phyloP scores from a whole-genome alignment of 1,140 invertebrate genomes.

The Myzus persicae region DNA sequence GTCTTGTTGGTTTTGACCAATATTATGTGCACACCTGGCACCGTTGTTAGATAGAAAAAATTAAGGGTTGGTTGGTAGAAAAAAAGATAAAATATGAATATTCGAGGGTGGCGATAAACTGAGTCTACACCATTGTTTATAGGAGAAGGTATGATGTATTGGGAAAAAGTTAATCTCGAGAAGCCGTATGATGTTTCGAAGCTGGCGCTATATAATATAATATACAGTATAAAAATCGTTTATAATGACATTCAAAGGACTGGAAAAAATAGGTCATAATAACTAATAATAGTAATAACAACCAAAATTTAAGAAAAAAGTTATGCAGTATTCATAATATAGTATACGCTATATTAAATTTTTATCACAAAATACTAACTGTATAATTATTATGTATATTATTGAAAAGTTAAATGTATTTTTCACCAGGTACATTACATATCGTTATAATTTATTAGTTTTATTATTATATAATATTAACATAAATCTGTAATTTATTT shows the following conservation, averaged over 20 bases:
- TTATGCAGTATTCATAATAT: background rate
- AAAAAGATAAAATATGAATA: background rate
- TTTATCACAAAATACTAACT: background rate
- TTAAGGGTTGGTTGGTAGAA: background rate
- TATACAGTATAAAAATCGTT: background rate
- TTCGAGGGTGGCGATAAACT: background rate
- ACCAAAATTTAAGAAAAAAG: background rate
- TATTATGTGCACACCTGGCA: background rate
- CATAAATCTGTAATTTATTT: background rate
- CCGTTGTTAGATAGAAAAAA: background rate
- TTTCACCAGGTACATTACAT: background rate
- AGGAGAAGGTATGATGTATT: background rate
- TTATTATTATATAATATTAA: background rate
- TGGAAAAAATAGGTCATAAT: background rate
- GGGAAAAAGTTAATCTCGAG: background rate
- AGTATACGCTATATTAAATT: background rate
- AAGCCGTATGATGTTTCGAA: too few species aligned
- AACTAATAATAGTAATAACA: background rate
- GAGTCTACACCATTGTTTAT: background rate
- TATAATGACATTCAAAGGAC: background rate
- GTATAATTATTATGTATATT: background rate
- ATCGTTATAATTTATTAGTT: background rate
- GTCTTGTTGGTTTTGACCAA: background rate
- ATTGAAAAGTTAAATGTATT: background rate
- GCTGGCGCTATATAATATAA: background rate